A percentile compares a stretch with the other conserved stretches of the same genome.
Conservation (phyloP, 2,888 invertebrate genomes). For the Drosophila nigricruria region DNA sequence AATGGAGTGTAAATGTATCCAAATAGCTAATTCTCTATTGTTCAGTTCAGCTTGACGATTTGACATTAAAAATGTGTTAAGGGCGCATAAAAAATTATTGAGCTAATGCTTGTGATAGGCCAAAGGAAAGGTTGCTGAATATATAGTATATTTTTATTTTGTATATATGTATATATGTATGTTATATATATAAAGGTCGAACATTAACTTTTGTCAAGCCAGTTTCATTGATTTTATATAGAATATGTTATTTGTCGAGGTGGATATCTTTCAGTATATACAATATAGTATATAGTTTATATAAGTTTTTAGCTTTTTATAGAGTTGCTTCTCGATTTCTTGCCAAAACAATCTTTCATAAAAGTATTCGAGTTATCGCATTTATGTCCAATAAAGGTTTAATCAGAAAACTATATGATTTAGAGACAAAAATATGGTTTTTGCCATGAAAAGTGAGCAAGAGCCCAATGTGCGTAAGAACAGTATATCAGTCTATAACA, state of each 20-base stretch:
- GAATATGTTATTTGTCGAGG: not conserved
- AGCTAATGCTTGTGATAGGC: not conserved
- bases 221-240: not conserved
- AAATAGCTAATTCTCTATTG: not conserved
- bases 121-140: not conserved
- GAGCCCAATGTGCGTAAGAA: too few species aligned
- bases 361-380: too few species aligned
- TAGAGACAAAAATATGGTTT: too few species aligned
- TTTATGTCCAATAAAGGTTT: too few species aligned
- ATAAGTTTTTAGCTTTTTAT: too few species aligned
- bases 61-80: slow-evolving; percentile 7
- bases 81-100: not conserved
- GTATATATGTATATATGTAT: not conserved
- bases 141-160: not conserved
- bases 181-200: not conserved
- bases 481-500: too few species aligned
- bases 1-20: slow-evolving; percentile 7
- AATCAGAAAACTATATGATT: too few species aligned
- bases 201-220: not conserved
- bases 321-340: too few species aligned
- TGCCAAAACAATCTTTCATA: too few species aligned
- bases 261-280: not conserved
- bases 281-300: too few species aligned
- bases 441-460: too few species aligned
- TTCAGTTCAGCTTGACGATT: not conserved